phyloP scores from a whole-genome alignment of 2,113 vertebrate species.

The Crotalus horridus region DNA sequence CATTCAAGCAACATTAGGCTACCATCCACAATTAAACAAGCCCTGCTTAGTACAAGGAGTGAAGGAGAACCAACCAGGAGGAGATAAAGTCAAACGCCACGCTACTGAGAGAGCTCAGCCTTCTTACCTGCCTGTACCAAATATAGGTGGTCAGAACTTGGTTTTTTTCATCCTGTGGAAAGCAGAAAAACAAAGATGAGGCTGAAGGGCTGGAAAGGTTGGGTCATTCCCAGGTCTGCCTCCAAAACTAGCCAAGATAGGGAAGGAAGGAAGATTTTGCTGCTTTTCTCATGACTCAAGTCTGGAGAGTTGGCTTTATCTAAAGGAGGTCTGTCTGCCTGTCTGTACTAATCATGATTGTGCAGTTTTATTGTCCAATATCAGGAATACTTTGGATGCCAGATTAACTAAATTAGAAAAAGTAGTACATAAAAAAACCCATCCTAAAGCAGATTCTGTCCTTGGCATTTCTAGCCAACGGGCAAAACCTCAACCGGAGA shows the following conservation, averaged over 20 bases:
- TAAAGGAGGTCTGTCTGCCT: not conserved
- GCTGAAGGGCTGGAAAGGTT: rapidly evolving
- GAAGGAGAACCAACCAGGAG: not conserved
- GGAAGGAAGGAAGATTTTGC: not conserved
- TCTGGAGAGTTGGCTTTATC: not conserved
- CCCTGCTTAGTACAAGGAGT: not conserved
- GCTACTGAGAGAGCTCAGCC: rapidly evolving
- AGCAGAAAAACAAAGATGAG: not conserved
- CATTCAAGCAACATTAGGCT: not conserved
- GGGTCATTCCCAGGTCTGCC: not conserved
- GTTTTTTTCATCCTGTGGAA: constrained; percentile 92
- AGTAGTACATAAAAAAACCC: not conserved
- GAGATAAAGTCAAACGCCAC: rapidly evolving
- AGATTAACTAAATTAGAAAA: not conserved
- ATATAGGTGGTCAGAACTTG: constrained; percentile 96
- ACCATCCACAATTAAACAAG: not conserved
- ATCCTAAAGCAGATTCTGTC: not conserved
- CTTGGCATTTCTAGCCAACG: not conserved
- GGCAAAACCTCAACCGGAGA: not conserved
- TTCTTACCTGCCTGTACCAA: constrained; percentile 94
- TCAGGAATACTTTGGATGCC: not conserved
- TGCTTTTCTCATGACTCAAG: not conserved
- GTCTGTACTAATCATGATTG: not conserved
- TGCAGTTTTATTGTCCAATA: not conserved
- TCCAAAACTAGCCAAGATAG: not conserved